A percentile compares a stretch with the other conserved stretches of the same genome.
Evolutionary conservation across 2,113 vertebrate species (phyloP).

Genomic region (Macrotis lagotis): DNA sequence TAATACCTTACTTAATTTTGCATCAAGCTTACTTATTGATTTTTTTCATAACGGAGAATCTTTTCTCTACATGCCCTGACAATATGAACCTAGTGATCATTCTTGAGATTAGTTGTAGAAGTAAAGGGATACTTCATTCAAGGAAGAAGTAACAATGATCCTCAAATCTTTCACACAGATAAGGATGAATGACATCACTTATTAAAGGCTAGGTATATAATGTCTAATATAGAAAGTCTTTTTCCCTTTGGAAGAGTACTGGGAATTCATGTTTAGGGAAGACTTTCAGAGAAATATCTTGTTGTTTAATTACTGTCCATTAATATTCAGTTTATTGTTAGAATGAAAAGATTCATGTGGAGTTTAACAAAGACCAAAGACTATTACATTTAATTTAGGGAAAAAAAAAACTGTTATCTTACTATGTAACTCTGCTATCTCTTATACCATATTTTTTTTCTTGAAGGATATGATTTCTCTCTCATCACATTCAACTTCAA

Average conservation of each 20-base stretch:
- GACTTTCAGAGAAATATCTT: neutral
- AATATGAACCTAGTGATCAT: neutral
- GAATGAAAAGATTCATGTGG: neutral
- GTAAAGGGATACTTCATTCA: neutral
- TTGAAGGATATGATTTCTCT: no score
- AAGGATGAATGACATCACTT: neutral
- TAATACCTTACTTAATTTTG: neutral
- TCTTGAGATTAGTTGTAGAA: neutral
- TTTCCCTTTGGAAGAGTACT: neutral
- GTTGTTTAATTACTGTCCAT: neutral
- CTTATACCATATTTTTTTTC: no score
- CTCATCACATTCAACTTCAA: no score
- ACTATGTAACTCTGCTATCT: no score
- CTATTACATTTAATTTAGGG: no score
- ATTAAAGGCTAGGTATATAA: no score
- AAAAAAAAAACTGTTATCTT: no score
- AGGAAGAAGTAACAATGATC: neutral
- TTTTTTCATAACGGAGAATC: neutral
- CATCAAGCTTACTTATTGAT: neutral
- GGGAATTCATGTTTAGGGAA: neutral
- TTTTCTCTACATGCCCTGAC: neutral
- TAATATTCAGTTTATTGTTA: neutral
- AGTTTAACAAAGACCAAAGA: no score
- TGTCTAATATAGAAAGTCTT: neutral
- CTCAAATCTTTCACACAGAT: neutral